Evolutionary conservation across 1,140 invertebrate genomes (phyloP).

Genomic region (Odontomachus brunneus): DNA sequence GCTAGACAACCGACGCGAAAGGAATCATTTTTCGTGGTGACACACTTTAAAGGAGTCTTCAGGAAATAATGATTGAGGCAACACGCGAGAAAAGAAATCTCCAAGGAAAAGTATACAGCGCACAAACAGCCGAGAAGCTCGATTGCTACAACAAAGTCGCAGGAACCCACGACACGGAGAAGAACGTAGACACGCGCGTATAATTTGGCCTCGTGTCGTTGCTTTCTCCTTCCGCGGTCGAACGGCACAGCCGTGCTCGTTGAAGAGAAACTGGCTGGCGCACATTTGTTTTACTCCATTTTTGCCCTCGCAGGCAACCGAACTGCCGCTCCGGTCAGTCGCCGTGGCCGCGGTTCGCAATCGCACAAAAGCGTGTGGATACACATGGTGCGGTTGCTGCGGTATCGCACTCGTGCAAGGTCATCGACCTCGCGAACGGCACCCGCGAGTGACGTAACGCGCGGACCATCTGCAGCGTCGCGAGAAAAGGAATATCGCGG

Average conservation of each 20-base stretch:
- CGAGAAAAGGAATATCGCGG: not conserved
- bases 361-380: slow-evolving; percentile 24
- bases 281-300: slow-evolving; percentile 34
- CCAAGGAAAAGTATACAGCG: no score
- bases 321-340: no score
- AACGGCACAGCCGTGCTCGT: slow-evolving; percentile 33
- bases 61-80: not conserved
- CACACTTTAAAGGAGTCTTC: not conserved
- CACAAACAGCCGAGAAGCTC: no score
- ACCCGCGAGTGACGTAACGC: slow-evolving; percentile 26
- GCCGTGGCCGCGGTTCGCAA: not conserved
- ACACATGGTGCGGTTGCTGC: no score
- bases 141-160: not conserved
- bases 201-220: not conserved
- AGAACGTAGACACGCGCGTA: not conserved
- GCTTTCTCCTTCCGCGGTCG: slow-evolving; percentile 53
- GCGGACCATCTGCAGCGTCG: slow-evolving; percentile 6
- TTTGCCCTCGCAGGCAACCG: slow-evolving; percentile 8
- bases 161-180: not conserved
- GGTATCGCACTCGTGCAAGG: slow-evolving; percentile 24
- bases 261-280: slow-evolving; percentile 32
- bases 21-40: not conserved
- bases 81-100: not conserved
- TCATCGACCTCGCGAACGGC: slow-evolving; percentile 23
- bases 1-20: not conserved